Evolutionary conservation across 1,140 invertebrate genomes (phyloP).

Genomic region (Dryas iulia): DNA sequence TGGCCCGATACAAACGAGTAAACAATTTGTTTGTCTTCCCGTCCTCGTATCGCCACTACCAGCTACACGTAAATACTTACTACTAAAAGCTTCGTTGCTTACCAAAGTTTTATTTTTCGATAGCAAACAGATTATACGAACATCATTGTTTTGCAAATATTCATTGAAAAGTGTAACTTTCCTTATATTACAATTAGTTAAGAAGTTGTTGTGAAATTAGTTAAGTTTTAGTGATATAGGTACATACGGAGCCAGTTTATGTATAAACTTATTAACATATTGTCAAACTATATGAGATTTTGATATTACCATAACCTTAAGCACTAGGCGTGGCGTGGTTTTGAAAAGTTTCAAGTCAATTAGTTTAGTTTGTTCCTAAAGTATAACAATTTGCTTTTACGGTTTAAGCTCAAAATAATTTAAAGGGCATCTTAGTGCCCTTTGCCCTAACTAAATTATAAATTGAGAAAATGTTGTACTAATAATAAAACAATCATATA

Average conservation of each 20-base stretch:
- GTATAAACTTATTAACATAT: background rate
- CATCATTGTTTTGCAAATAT: background rate
- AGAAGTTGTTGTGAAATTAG: background rate
- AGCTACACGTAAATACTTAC: background rate
- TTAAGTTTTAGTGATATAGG: background rate
- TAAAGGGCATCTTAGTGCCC: too few relatives aligned
- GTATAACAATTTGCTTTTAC: background rate
- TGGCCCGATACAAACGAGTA: conserved; percentile 44
- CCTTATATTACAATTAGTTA: background rate
- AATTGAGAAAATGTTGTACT: too few relatives aligned
- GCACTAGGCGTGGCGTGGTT: background rate
- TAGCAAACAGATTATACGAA: background rate
- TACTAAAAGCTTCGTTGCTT: background rate
- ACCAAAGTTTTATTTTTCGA: background rate
- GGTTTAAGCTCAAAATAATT: too few relatives aligned
- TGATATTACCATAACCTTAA: background rate
- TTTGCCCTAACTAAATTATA: too few relatives aligned
- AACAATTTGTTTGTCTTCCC: conserved; percentile 49
- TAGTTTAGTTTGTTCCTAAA: background rate
- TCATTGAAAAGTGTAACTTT: background rate
- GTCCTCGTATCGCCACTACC: background rate
- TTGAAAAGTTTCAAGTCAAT: background rate
- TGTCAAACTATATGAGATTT: background rate
- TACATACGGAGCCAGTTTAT: background rate
- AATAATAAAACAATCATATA: too few relatives aligned